Conservation (phyloP, 2,113 vertebrate species). For the Lasiurus cinereus region DNA sequence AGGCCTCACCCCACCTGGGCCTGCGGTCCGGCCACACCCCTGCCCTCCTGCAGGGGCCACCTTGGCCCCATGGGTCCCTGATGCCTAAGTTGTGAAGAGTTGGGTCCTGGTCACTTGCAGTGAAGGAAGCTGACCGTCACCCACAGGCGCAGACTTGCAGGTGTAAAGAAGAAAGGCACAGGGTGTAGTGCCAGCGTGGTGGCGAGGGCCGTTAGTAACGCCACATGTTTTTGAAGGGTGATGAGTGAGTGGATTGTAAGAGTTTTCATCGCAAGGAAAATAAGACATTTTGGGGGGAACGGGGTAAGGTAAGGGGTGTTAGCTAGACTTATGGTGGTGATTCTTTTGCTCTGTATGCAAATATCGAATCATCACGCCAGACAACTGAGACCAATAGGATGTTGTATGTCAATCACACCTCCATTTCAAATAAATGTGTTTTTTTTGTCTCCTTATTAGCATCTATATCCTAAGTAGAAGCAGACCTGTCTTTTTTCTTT, state of each 20-base stretch:
- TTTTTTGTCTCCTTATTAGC: background rate
- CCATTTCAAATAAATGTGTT: background rate
- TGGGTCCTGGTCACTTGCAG: background rate
- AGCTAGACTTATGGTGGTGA: background rate
- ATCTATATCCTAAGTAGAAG: background rate
- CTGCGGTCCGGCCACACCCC: background rate
- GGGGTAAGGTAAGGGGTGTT: background rate
- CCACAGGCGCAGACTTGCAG: background rate
- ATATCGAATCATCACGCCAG: too few species aligned
- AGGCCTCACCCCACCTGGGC: background rate
- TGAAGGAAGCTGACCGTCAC: background rate
- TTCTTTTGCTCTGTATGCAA: background rate
- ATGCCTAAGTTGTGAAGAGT: background rate
- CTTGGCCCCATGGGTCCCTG: background rate
- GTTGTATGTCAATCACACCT: background rate
- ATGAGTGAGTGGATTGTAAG: background rate
- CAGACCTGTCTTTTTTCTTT: background rate
- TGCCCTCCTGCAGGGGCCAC: background rate
- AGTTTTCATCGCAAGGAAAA: background rate
- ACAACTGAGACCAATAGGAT: background rate
- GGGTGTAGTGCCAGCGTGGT: background rate
- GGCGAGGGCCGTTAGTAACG: background rate
- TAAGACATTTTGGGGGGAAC: background rate
- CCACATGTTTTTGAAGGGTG: background rate
- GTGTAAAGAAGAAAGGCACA: too few species aligned